Evolutionary conservation across 2,797 vertebrate species (phyloP), one percentile per base, ranked within the genome.

Genomic region (Tenualosa ilisha): DNA sequence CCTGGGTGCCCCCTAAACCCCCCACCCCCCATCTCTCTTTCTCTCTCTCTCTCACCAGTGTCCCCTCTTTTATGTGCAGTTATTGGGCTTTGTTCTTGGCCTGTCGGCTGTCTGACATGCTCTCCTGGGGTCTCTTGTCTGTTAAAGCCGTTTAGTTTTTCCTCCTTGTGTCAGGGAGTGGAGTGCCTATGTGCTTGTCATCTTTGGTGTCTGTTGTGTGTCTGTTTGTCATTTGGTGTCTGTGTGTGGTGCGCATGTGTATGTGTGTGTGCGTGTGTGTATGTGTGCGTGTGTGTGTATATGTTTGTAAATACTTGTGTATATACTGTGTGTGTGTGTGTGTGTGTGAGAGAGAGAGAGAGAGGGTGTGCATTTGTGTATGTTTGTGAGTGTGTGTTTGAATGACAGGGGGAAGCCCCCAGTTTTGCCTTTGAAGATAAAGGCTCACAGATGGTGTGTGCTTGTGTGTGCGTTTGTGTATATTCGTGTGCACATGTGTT

Each of bases 341-440:
- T 12, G 63, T 65, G 24, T 59, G 51, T 17, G 51, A 2, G 51
- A 53, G 46, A 46, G 46, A 2, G 51, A 53, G 51, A 2, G 51
- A 53, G 46, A 46, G 46, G 46, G 46, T 46, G 46, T 46, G 46
- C 46, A 24, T 65, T 0, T 65, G 24, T 65, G 63, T 65, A 3
- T 12, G 2, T 3, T 9, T 12, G 24, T 65, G n/a, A 11, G 24
- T 26, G n/a, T 9, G 61, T 65, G 61, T 65, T 61, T 65, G 61
- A 65, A 24, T 65, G 24, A 24, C 24, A 68, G n/a, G 26, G 65
- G 65, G 65, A 72, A 31, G 65, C 31, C 65, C 65, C 65, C 11
- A 40, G 65, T 72, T 31, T 72, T 72, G 26, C 65, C 26, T 40
- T 72, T 72, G 65, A 72, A 72, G 65, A 65, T 65, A n/a, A 65